phyloP scores from a whole-genome alignment of 2,797 vertebrate species.

The Pseudochirops cupreus region DNA sequence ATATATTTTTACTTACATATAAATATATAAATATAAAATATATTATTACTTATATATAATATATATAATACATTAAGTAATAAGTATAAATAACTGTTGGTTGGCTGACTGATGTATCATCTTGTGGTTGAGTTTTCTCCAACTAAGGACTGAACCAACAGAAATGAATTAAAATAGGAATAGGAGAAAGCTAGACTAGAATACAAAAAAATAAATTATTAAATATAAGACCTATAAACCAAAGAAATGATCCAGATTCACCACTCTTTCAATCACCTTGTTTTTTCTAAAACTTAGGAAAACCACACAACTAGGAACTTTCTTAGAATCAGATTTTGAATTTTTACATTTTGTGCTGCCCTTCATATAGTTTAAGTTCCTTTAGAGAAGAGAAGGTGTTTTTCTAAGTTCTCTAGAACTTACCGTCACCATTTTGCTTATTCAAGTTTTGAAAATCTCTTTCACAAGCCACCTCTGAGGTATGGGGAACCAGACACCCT shows the following conservation, averaged over 20 bases:
- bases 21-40: too few relatives aligned
- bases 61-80: too few relatives aligned
- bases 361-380: neutral
- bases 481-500: slow-evolving; percentile 26
- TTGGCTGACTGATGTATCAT: neutral
- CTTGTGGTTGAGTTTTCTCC: neutral
- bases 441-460: neutral
- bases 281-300: neutral
- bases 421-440: neutral
- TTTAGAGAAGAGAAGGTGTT: neutral
- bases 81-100: neutral
- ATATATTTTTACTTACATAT: too few relatives aligned
- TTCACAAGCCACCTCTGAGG: neutral
- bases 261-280: neutral
- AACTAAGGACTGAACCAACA: neutral
- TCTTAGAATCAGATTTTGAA: neutral
- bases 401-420: neutral
- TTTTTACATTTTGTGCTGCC: neutral
- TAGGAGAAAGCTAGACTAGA: neutral
- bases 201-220: neutral
- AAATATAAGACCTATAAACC: neutral
- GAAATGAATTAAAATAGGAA: neutral
- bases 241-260: neutral
- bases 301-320: neutral
- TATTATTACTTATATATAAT: too few relatives aligned